These are phyloP conservation scores for Bombus superbus DNA, from an alignment of 1,140 invertebrate genomes.

Conservation along the genomic window DNA sequence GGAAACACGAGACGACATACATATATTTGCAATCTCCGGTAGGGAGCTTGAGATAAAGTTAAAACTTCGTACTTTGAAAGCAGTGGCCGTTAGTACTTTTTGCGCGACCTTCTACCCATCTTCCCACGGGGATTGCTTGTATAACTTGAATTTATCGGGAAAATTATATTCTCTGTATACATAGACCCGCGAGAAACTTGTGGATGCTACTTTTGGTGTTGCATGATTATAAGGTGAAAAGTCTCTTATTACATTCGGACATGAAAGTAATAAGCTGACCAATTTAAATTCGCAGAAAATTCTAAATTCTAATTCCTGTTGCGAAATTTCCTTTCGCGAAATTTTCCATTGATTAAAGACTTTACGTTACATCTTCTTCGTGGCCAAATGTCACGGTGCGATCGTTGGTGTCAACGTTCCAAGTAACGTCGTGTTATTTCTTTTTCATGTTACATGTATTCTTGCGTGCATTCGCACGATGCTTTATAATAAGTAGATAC, in stretches of 20 bases:
- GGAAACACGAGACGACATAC: slow-evolving; percentile 31
- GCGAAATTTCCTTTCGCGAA: background rate
- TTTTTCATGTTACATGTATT: background rate
- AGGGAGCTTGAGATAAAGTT: slow-evolving; percentile 52
- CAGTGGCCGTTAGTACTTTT: slow-evolving; percentile 51
- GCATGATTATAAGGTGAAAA: slow-evolving; percentile 56
- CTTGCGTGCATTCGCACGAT: background rate
- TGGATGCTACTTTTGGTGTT: slow-evolving; percentile 46
- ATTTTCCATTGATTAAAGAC: background rate
- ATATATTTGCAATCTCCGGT: slow-evolving; percentile 57
- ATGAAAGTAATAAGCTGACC: slow-evolving; percentile 61
- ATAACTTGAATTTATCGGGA: slow-evolving; percentile 63
- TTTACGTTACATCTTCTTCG: too few relatives aligned
- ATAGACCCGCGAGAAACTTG: slow-evolving; percentile 53
- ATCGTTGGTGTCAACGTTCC: background rate
- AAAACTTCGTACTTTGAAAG: slow-evolving; percentile 59
- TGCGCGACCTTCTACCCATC: background rate
- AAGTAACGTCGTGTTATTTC: background rate
- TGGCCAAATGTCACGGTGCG: background rate
- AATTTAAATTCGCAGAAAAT: slow-evolving; percentile 45
- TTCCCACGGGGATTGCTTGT: slow-evolving; percentile 50
- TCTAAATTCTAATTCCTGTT: slow-evolving; percentile 5
- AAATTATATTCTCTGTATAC: slow-evolving; percentile 66
- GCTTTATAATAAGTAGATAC: background rate
- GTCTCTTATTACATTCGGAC: slow-evolving; percentile 52